Percentiles rank a stretch among this genome's conserved stretches.
These are phyloP conservation scores for Budorcas taxicolor DNA, from an alignment of 2,113 vertebrate species.

Conservation along the genomic window DNA sequence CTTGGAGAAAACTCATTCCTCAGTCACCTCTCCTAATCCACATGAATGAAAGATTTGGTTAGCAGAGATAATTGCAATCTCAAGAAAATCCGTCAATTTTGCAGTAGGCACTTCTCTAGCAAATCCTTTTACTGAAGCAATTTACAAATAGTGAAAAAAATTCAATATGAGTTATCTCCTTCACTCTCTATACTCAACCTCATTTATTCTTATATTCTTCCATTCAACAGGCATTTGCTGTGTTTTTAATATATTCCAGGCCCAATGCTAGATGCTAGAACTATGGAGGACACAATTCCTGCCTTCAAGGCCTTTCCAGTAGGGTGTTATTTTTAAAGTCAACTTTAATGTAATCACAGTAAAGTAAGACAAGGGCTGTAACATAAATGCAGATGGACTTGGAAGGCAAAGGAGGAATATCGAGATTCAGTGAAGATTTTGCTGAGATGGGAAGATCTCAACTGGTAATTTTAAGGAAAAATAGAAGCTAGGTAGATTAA, in stretches of 20 bases:
- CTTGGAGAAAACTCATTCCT: background rate
- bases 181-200: background rate
- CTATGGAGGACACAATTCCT: background rate
- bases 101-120: background rate
- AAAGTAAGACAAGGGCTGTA: background rate
- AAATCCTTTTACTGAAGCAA: background rate
- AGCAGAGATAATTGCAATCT: background rate
- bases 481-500: background rate
- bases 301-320: background rate
- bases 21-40: background rate
- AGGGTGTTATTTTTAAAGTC: background rate
- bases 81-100: background rate
- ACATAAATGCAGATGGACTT: background rate
- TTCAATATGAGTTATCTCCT: background rate
- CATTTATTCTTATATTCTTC: background rate
- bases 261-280: background rate
- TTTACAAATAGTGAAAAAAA: background rate
- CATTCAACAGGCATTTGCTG: background rate
- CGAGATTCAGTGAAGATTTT: background rate
- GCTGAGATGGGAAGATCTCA: background rate
- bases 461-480: background rate
- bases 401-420: background rate
- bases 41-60: background rate
- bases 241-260: background rate
- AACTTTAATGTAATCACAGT: background rate